Evolutionary conservation across 2,797 vertebrate species (phyloP).

Genomic region (Myotis planiceps): DNA sequence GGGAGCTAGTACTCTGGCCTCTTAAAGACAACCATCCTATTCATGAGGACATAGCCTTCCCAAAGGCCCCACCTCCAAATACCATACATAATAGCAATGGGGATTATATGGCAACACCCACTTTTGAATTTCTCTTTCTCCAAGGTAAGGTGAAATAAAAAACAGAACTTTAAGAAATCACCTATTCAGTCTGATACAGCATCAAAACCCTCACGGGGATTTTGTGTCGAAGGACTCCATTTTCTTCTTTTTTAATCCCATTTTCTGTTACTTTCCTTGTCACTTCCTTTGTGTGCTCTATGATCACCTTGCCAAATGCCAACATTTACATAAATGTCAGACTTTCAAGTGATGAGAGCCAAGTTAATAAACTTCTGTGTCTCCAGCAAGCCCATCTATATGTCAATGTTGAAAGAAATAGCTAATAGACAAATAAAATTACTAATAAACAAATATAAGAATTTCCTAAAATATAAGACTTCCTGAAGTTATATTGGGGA

Average conservation of each 20-base stretch:
- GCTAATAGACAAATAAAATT: background rate
- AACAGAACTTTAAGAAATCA: slow-evolving; percentile 11
- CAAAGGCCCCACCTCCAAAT: background rate
- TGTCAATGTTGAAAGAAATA: background rate
- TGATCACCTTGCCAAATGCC: background rate
- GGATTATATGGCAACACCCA: background rate
- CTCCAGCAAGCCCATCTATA: background rate
- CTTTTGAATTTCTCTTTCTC: background rate
- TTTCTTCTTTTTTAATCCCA: background rate
- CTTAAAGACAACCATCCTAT: background rate
- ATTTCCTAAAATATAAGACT: background rate
- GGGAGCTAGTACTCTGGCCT: background rate
- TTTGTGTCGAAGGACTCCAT: background rate
- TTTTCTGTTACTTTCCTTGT: background rate
- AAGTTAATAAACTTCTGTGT: background rate
- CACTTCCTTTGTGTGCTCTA: background rate
- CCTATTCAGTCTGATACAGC: background rate
- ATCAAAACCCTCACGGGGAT: background rate
- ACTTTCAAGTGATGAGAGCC: background rate
- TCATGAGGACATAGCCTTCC: background rate
- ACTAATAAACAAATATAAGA: background rate
- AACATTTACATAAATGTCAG: background rate
- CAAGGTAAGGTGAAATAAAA: background rate
- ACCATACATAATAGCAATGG: background rate
- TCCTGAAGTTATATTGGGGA: background rate